Percentiles rank a stretch among this genome's conserved stretches.
Conservation (phyloP, 2,797 vertebrate species). For the Trematomus bernacchii region DNA sequence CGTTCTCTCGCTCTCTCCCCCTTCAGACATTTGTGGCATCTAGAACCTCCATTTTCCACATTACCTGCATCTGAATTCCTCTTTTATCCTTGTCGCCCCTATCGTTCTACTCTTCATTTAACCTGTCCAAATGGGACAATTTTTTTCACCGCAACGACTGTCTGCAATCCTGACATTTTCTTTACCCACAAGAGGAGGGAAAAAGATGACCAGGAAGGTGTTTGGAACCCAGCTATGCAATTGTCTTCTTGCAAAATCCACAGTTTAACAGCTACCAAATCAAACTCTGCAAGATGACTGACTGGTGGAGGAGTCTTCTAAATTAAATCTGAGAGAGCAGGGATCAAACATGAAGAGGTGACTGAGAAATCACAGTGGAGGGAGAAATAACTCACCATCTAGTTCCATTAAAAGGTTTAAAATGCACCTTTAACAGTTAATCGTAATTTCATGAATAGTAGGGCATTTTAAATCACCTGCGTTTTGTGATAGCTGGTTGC, state of each 20-base stretch:
- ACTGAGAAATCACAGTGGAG: neutral
- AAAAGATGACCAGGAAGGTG: constrained; percentile 45
- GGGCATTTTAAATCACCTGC: neutral
- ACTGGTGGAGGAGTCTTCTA: constrained; percentile 21
- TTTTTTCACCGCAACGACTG: constrained; percentile 41
- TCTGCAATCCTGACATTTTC: constrained; percentile 58
- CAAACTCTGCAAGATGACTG: constrained; percentile 29
- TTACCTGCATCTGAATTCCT: constrained; percentile 59
- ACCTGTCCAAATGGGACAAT: constrained; percentile 63
- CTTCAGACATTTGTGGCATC: constrained; percentile 38
- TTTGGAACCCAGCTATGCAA: constrained; percentile 18
- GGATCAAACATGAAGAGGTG: constrained; percentile 1
- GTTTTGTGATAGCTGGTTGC: constrained; percentile 9
- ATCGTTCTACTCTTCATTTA: constrained; percentile 62
- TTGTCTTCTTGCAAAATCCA: constrained; percentile 33
- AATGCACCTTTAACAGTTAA: constrained; percentile 6
- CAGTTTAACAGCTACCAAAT: constrained; percentile 25
- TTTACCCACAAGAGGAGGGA: constrained; percentile 43
- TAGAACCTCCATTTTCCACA: constrained; percentile 55
- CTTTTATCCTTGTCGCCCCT: constrained; percentile 42
- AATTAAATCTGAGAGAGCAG: constrained; percentile 20
- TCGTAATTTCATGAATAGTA: constrained; percentile 3
- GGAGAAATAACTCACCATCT: neutral
- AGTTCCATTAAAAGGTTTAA: constrained; percentile 11
- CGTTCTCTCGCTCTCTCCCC: constrained; percentile 14